These are phyloP conservation scores for Stenichneumon culpator DNA, from an alignment of 2,888 invertebrate genomes.

Conservation along the genomic window DNA sequence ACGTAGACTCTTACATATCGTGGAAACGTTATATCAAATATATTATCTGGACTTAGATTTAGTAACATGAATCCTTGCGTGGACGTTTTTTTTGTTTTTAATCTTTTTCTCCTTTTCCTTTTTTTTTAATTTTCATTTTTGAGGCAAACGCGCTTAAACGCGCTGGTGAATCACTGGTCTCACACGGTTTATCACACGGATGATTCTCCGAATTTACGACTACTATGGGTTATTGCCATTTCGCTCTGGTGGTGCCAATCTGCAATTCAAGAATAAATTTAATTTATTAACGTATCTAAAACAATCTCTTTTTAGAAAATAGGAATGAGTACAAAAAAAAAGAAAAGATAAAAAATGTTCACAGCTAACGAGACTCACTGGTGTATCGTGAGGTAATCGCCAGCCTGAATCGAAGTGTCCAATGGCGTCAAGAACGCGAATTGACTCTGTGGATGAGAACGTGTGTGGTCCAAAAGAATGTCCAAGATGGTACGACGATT, in stretches of 20 bases:
- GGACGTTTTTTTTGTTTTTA: conserved; percentile 15
- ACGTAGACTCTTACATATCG: conserved; percentile 27
- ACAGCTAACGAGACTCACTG: conserved; percentile 83
- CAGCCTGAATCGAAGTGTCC: conserved; percentile 88
- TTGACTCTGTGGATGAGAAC: conserved; percentile 89
- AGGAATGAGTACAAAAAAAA: background rate
- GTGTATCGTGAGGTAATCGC: conserved; percentile 87
- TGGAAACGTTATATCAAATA: conserved; percentile 46
- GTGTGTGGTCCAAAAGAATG: conserved; percentile 92
- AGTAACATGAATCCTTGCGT: conserved; percentile 24
- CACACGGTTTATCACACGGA: background rate
- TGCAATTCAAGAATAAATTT: conserved; percentile 66
- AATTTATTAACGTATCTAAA: background rate
- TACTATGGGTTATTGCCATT: conserved; percentile 44
- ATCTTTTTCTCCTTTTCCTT: background rate
- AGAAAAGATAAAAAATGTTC: background rate
- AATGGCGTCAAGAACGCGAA: conserved; percentile 97
- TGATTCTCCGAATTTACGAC: background rate
- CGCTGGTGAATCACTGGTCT: conserved; percentile 28
- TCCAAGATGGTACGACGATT: conserved; percentile 93
- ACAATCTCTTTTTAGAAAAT: background rate
- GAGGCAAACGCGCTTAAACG: conserved; percentile 17
- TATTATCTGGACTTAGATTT: conserved; percentile 51
- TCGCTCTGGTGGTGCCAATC: conserved; percentile 79
- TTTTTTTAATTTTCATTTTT: background rate